phyloP scores from a whole-genome alignment of 2,888 invertebrate genomes.

The Folsomia candida region DNA sequence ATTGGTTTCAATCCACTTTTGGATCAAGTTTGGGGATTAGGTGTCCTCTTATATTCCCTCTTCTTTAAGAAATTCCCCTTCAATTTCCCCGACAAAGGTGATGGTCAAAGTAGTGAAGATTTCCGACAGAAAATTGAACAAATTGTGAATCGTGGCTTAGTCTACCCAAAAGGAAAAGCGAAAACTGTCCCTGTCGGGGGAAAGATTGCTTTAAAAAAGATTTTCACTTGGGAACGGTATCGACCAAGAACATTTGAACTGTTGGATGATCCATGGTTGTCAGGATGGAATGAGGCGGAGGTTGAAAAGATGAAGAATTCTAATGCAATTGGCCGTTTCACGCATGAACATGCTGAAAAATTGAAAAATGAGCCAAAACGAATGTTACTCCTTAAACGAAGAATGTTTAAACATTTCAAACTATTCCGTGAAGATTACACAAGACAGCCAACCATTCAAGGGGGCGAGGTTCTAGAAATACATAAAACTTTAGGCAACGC shows the following conservation, averaged over 20 bases:
- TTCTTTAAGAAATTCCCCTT: constrained; percentile 27
- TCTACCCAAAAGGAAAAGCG: background rate
- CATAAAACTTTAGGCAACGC: constrained; percentile 20
- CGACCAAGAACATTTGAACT: constrained; percentile 7
- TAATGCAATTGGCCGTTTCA: constrained; percentile 27
- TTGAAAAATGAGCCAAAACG: constrained; percentile 19
- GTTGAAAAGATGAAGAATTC: constrained; percentile 17
- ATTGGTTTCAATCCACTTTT: constrained; percentile 24
- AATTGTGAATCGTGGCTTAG: background rate
- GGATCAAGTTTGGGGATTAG: constrained; percentile 32
- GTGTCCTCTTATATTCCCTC: constrained; percentile 27
- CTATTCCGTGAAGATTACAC: constrained; percentile 27
- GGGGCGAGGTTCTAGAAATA: constrained; percentile 8
- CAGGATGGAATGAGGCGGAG: background rate
- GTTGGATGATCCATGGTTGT: constrained; percentile 8
- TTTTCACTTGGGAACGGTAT: constrained; percentile 9
- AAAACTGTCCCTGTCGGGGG: background rate
- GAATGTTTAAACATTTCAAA: constrained; percentile 23
- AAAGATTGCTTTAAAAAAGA: background rate
- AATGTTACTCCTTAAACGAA: constrained; percentile 20
- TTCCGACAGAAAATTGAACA: background rate
- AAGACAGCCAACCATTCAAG: constrained; percentile 27
- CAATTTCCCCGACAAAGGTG: constrained; percentile 15
- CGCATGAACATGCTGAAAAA: constrained; percentile 26
- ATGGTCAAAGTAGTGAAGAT: too few species aligned